Conservation (phyloP, 2,113 vertebrate genomes). For the Oceanites oceanicus region DNA sequence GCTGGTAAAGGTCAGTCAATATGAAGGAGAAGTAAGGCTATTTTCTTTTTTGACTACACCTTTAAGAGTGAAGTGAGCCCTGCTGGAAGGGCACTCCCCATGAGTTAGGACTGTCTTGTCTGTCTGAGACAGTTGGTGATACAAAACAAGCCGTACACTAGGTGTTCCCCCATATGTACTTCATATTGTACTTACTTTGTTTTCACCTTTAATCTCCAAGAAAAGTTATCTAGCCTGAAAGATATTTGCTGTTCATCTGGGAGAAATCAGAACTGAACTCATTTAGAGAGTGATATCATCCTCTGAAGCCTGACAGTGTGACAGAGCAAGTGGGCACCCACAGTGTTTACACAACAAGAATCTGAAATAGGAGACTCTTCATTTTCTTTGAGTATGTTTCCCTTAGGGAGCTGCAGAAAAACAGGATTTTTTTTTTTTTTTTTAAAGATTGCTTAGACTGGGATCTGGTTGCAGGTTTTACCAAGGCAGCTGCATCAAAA, state of each 20-base stretch:
- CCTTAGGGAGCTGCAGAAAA: constrained; percentile 47
- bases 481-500: constrained; percentile 29
- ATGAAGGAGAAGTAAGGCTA: not conserved
- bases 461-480: constrained; percentile 42
- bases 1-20: not conserved
- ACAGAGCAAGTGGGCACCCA: constrained; percentile 27
- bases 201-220: not conserved
- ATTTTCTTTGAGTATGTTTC: constrained; percentile 61
- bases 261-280: not conserved
- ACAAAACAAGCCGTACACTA: not conserved
- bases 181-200: not conserved
- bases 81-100: not conserved
- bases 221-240: not conserved
- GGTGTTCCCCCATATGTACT: not conserved
- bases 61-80: not conserved
- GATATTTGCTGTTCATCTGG: not conserved
- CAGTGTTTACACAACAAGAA: constrained; percentile 37
- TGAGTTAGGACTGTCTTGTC: not conserved
- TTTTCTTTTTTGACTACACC: not conserved
- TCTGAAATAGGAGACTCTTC: constrained; percentile 21
- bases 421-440: not conserved
- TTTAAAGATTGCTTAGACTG: not conserved
- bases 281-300: constrained; percentile 10
- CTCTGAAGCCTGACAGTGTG: not conserved
- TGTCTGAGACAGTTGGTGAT: not conserved